These are phyloP conservation scores for Pachypsylla venusta DNA, from an alignment of 1,140 invertebrate species.

Conservation along the genomic window DNA sequence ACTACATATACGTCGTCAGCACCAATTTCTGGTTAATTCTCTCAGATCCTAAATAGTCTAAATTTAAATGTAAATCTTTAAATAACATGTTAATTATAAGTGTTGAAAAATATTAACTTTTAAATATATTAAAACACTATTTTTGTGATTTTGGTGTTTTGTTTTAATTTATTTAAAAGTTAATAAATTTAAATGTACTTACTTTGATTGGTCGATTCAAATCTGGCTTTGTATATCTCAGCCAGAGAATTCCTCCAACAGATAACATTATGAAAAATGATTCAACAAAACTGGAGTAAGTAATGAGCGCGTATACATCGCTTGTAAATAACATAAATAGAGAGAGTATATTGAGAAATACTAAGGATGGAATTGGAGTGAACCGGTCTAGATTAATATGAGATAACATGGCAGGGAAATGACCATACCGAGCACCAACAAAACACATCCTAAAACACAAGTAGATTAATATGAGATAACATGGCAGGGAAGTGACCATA, in stretches of 20 bases:
- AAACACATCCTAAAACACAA: slow-evolving; percentile 55
- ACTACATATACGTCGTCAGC: neutral
- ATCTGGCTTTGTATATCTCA: slow-evolving; percentile 65
- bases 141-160: no score
- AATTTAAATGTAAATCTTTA: neutral
- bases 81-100: no score
- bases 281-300: slow-evolving; percentile 88
- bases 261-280: slow-evolving; percentile 80
- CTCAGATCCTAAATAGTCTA: neutral
- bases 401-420: slow-evolving; percentile 67
- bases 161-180: no score
- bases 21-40: neutral
- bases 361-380: slow-evolving; percentile 69
- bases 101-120: no score
- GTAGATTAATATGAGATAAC: slow-evolving; percentile 36
- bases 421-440: slow-evolving; percentile 77
- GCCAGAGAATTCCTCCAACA: slow-evolving; percentile 71
- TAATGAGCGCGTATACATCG: slow-evolving; percentile 79
- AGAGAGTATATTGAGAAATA: slow-evolving; percentile 71
- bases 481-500: slow-evolving; percentile 77
- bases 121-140: no score
- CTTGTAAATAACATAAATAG: slow-evolving; percentile 69
- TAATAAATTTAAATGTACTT: no score
- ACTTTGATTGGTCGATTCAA: slow-evolving; percentile 78
- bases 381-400: slow-evolving; percentile 67